Percentiles rank a stretch among this genome's conserved stretches.
phyloP scores from a whole-genome alignment of 2,113 vertebrate species.

The Colossoma macropomum region DNA sequence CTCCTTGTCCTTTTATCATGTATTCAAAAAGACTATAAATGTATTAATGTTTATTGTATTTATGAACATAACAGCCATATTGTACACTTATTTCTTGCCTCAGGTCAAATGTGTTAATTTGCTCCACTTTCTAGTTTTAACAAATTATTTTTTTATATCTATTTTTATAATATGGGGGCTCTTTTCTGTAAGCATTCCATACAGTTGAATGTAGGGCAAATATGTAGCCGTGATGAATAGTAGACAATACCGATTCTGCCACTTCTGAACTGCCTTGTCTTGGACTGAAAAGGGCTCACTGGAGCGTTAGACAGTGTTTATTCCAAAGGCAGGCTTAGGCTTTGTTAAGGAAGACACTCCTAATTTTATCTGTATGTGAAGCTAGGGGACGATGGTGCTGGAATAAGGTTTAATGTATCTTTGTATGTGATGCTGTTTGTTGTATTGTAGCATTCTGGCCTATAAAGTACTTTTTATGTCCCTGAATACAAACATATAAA shows the following conservation, averaged over 20 bases:
- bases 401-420: too few relatives aligned
- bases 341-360: too few relatives aligned
- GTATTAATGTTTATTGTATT: slow-evolving; percentile 24
- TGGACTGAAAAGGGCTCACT: not conserved
- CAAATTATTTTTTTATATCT: slow-evolving; percentile 11
- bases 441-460: too few relatives aligned
- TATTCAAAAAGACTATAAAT: slow-evolving; percentile 14
- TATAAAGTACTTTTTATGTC: too few relatives aligned
- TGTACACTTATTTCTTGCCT: not conserved
- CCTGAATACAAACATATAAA: too few relatives aligned
- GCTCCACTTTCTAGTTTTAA: not conserved
- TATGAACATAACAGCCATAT: slow-evolving; percentile 2
- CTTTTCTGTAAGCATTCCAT: not conserved
- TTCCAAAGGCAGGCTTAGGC: too few relatives aligned
- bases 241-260: not conserved
- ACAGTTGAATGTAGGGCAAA: not conserved
- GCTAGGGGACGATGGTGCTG: too few relatives aligned
- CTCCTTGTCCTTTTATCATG: not conserved
- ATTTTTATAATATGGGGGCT: slow-evolving; percentile 8
- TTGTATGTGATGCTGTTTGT: too few relatives aligned
- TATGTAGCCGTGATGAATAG: not conserved
- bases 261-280: not conserved
- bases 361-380: too few relatives aligned
- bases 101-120: slow-evolving; percentile 20
- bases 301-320: not conserved